Base-by-base conservation (phyloP, 2,797 vertebrate species). In the Gambusia yucatana region DNA sequence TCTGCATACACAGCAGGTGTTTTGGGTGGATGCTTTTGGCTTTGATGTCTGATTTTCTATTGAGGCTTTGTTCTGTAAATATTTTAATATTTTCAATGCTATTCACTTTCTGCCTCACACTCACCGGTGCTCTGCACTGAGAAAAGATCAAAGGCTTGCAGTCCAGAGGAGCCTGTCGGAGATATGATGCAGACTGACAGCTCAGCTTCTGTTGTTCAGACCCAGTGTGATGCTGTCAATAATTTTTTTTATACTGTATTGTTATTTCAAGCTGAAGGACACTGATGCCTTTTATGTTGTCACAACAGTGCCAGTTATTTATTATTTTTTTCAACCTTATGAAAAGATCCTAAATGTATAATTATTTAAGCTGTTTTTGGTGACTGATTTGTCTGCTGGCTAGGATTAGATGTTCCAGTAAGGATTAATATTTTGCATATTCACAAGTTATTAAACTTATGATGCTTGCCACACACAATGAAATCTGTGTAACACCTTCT, bases 181-280 rank as follows among this genome's bases (percentile, higher is more conserved):
- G 87, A 92, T 83, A 43, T 79, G 91, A 93, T 92, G 85, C 75
- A 78, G 76, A 76, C 82, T 93, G 93, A 92, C 92, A 91, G 93
- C 90, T 88, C 84, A 25, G 88, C 87, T 76, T 85, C 83, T 90
- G 91, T 88, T 93, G 87, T 90, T 92, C 67, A n/a, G 79, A 82
- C 88, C 77, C 30, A 44, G 77, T 52, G 69, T 57, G 59, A 85
- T 67, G 78, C 82, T 84, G 84, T 91, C 88, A 84, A 41, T 89
- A 85, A 73, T 80, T 79, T 69, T 30, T 43, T 63, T 75, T n/a
- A 6, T 17, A 20, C 33, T 61, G 2, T 13, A 16, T 30, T 88
- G 69, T 82, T 85, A 22, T 83, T 82, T 84, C 74, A 74, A 79
- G 76, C 75, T 75, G 28, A 80, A 79, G 78, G 81, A 80, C 73